Evolutionary conservation across 2,113 vertebrate genomes (phyloP).

Genomic region (Notothenia coriiceps): DNA sequence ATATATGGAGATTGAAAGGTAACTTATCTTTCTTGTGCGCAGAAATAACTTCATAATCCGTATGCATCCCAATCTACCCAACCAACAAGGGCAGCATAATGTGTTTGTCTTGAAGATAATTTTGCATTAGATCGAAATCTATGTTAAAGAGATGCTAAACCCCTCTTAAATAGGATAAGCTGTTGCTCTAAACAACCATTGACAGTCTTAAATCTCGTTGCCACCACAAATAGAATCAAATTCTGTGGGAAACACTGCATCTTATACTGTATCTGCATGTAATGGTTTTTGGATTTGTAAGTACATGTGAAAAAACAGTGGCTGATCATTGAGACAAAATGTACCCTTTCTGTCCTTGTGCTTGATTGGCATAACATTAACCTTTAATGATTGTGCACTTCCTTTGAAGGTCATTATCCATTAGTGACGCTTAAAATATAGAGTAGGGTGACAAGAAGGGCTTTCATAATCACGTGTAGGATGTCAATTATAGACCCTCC

Average conservation of each 20-base stretch:
- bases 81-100: conserved; percentile 26
- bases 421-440: conserved; percentile 24
- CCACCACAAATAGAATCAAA: too few relatives aligned
- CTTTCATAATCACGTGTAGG: conserved; percentile 32
- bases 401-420: conserved; percentile 9
- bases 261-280: too few relatives aligned
- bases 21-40: conserved; percentile 45
- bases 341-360: not conserved
- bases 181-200: conserved; percentile 10
- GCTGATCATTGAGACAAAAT: not conserved
- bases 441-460: not conserved
- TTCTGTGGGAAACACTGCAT: too few relatives aligned
- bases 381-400: conserved; percentile 8
- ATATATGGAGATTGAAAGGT: conserved; percentile 25
- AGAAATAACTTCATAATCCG: conserved; percentile 9
- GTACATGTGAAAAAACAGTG: not conserved
- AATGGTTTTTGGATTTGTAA: too few relatives aligned
- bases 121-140: conserved; percentile 41
- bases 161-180: conserved; percentile 26
- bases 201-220: conserved; percentile 20
- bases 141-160: conserved; percentile 28
- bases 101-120: conserved; percentile 37
- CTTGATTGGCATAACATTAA: conserved; percentile 3
- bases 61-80: not conserved
- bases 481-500: conserved; percentile 10